A percentile compares a stretch with the other conserved stretches of the same genome.
phyloP scores from a whole-genome alignment of 2,888 invertebrate genomes.

The Drosophila ustulata region DNA sequence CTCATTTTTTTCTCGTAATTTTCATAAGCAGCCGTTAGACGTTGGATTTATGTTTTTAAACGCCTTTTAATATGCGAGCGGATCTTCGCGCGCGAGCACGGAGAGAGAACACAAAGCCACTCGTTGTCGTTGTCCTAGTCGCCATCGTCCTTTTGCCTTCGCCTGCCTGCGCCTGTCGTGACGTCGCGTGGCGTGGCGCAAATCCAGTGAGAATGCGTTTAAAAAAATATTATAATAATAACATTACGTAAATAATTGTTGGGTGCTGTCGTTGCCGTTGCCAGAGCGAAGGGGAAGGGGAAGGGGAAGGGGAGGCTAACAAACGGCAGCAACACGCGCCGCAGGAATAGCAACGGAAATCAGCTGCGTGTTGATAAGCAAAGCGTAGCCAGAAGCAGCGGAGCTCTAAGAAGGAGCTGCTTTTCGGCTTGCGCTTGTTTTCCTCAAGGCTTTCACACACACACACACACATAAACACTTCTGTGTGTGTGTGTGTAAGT shows the following conservation, averaged over 20 bases:
- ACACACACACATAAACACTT: background rate
- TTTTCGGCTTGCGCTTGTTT: constrained; percentile 44
- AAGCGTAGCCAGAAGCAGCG: constrained; percentile 49
- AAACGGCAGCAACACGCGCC: constrained; percentile 65
- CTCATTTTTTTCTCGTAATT: constrained; percentile 80
- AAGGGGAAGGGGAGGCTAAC: constrained; percentile 5
- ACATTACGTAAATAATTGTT: constrained; percentile 82
- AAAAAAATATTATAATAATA: constrained; percentile 83
- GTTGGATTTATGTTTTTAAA: constrained; percentile 83
- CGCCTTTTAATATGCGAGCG: constrained; percentile 82
- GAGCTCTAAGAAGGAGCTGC: constrained; percentile 36
- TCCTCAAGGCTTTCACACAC: constrained; percentile 42
- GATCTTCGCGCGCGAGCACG: constrained; percentile 59
- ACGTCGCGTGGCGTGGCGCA: constrained; percentile 43
- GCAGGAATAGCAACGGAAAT: constrained; percentile 80
- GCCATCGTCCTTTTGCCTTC: constrained; percentile 14
- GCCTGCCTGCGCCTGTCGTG: background rate
- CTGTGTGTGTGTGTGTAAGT: constrained; percentile 23
- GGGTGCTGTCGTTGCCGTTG: constrained; percentile 59
- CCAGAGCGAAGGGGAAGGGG: constrained; percentile 1
- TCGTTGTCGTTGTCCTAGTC: constrained; percentile 60
- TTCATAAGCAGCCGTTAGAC: constrained; percentile 83
- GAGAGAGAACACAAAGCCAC: constrained; percentile 70
- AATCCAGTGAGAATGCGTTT: constrained; percentile 81
- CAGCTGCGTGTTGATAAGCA: constrained; percentile 81